Conservation (phyloP, 2,113 vertebrate genomes). For the Meles meles region DNA sequence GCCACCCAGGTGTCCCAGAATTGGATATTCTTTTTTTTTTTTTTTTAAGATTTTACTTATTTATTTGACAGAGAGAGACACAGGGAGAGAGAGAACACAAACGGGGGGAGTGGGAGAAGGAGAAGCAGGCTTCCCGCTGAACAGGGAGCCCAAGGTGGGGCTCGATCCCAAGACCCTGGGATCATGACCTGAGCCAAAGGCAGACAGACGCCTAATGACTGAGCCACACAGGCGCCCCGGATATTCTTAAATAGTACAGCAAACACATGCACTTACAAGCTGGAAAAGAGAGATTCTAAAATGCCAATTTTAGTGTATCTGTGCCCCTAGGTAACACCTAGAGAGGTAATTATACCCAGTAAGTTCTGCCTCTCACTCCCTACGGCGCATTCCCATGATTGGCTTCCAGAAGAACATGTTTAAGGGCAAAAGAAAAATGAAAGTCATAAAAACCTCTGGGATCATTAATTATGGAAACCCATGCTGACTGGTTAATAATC, state of each 20-base stretch:
- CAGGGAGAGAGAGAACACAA: too few species aligned
- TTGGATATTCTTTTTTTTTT: background rate
- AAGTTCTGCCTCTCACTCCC: background rate
- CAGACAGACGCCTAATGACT: background rate
- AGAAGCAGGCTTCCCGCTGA: too few species aligned
- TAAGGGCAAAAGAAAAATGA: slow-evolving; percentile 27
- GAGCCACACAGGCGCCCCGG: background rate
- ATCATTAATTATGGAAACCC: slow-evolving; percentile 6
- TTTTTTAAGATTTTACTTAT: background rate
- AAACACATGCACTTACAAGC: background rate
- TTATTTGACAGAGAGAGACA: too few species aligned
- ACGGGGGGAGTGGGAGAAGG: background rate
- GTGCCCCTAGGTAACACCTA: background rate
- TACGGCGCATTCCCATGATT: background rate
- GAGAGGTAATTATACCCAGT: background rate
- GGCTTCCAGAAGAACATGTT: slow-evolving; percentile 1
- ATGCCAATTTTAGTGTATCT: background rate
- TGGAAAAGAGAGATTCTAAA: background rate
- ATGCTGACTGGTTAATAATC: slow-evolving; percentile 21
- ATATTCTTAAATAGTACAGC: background rate
- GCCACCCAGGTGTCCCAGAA: background rate
- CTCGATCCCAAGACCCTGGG: background rate
- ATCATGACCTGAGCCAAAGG: background rate
- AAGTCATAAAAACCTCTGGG: background rate
- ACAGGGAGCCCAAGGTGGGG: too few species aligned